phyloP scores from a whole-genome alignment of 2,888 invertebrate species.

The Alsophila aescularia region DNA sequence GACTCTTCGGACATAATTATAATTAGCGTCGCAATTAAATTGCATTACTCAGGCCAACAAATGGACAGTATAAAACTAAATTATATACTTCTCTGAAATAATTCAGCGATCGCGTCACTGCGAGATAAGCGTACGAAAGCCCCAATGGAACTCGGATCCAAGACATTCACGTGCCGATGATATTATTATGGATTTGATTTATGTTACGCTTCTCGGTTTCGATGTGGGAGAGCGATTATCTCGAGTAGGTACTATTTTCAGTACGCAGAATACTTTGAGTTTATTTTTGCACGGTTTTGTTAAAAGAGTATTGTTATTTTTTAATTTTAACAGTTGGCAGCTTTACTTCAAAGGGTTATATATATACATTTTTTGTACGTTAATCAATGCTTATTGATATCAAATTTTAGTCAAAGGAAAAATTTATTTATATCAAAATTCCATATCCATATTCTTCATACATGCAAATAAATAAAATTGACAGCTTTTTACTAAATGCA shows the following conservation, averaged over 20 bases:
- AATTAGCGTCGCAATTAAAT: too few species aligned
- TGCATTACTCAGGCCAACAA: too few species aligned
- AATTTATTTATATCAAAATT: too few species aligned
- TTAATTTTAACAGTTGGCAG: not conserved
- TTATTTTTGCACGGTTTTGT: constrained; percentile 55
- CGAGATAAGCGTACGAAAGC: constrained; percentile 34
- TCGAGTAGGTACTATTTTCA: constrained; percentile 67
- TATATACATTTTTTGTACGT: too few species aligned
- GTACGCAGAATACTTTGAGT: constrained; percentile 54
- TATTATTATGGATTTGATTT: constrained; percentile 75
- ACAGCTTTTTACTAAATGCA: too few species aligned
- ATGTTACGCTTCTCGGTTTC: constrained; percentile 65
- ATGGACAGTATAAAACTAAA: not conserved
- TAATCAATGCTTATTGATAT: too few species aligned
- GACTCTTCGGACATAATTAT: too few species aligned
- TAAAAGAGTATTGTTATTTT: not conserved
- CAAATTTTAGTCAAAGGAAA: too few species aligned
- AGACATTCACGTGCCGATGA: constrained; percentile 64
- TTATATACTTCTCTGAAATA: not conserved
- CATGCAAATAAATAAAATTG: too few species aligned
- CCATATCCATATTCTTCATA: too few species aligned
- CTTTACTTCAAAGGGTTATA: not conserved
- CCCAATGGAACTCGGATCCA: constrained; percentile 41
- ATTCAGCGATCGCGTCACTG: constrained; percentile 32
- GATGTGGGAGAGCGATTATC: constrained; percentile 71